These are phyloP conservation scores for Toxostoma redivivum DNA, from an alignment of 2,113 vertebrate species.

Conservation along the genomic window DNA sequence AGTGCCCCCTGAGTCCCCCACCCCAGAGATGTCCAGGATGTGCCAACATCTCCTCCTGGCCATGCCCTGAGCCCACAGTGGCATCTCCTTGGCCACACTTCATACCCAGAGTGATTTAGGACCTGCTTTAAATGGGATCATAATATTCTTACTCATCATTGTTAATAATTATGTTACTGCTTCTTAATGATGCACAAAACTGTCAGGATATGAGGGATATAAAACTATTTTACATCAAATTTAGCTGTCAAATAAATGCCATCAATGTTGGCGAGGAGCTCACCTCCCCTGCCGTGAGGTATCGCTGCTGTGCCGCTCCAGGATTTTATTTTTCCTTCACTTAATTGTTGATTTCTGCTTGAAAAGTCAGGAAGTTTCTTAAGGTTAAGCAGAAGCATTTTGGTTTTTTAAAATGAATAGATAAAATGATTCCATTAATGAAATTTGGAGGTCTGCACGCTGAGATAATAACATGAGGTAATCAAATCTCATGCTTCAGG, in stretches of 20 bases:
- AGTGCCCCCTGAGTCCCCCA: not conserved
- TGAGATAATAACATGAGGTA: conserved; percentile 43
- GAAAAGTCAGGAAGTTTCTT: conserved; percentile 7
- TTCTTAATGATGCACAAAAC: conserved; percentile 22
- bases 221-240: not conserved
- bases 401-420: not conserved
- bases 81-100: not conserved
- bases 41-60: rapidly evolving
- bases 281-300: not conserved
- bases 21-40: not conserved
- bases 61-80: rapidly evolving
- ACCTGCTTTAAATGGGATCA: not conserved
- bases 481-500: conserved; percentile 73
- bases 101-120: not conserved
- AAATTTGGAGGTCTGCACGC: not conserved
- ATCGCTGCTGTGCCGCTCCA: not conserved
- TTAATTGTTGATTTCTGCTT: conserved; percentile 15
- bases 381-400: conserved; percentile 10
- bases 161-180: not conserved
- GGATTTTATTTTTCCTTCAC: not conserved
- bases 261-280: not conserved
- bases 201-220: not conserved
- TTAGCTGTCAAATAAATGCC: not conserved
- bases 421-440: conserved; percentile 50
- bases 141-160: not conserved